A percentile compares a stretch with the other conserved stretches of the same genome.
phyloP scores from a whole-genome alignment of 2,797 vertebrate genomes.

The Poeciliopsis infans region DNA sequence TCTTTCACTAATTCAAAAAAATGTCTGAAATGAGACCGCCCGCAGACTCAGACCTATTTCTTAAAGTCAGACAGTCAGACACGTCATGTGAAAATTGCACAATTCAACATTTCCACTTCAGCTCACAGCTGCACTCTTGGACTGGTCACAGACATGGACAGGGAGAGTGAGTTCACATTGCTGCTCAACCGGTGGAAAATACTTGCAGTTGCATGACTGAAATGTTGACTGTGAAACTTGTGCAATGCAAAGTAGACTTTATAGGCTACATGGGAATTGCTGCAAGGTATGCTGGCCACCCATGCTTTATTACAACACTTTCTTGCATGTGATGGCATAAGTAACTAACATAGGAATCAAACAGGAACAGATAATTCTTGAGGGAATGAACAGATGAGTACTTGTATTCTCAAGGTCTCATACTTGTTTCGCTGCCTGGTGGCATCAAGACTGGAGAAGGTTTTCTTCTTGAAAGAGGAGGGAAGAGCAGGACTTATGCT shows the following conservation, averaged over 20 bases:
- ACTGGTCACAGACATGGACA: constrained; percentile 36
- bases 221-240: constrained; percentile 53
- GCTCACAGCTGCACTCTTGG: constrained; percentile 64
- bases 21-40: constrained; percentile 56
- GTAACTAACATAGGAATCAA: constrained; percentile 24
- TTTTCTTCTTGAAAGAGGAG: not conserved
- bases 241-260: constrained; percentile 46
- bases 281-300: constrained; percentile 37
- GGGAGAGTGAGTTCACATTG: constrained; percentile 51
- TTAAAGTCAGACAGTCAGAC: constrained; percentile 50
- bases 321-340: constrained; percentile 32
- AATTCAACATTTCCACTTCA: constrained; percentile 67
- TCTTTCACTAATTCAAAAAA: constrained; percentile 55
- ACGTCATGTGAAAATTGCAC: constrained; percentile 58
- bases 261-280: constrained; percentile 33
- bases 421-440: constrained; percentile 34
- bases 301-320: constrained; percentile 17
- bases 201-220: constrained; percentile 58
- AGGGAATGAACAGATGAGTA: constrained; percentile 16
- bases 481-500: not conserved
- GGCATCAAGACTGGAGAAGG: not conserved
- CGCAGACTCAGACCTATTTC: constrained; percentile 58
- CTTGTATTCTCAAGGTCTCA: constrained; percentile 32
- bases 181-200: constrained; percentile 56
- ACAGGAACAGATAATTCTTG: constrained; percentile 1